Base-by-base conservation (phyloP, 2,797 vertebrate genomes). In the Cheirogaleus major region DNA sequence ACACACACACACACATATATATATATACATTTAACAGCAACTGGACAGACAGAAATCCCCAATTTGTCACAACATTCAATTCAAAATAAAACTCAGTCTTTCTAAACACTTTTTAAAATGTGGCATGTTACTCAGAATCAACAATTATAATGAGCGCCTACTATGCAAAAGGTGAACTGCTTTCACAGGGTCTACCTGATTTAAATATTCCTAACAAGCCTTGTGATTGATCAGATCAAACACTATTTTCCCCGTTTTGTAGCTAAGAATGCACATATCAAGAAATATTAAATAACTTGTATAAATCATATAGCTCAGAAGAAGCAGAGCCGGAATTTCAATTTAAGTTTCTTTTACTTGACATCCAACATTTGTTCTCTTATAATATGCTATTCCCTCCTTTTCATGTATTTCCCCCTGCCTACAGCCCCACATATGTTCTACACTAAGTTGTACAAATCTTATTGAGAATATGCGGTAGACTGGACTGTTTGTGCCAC, bases 71-170 rank as follows among this genome's bases (percentile, higher is more conserved):
- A 38, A 23, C 14, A 43, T 63, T 52, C 50, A 93, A 57, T 93
- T 93, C 45, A 94, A 89, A 91, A 70, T 43, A 95, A 89, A 91
- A 27, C 2, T 78, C 20, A 55, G 12, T 57, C 69, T 69, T 95
- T 89, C 30, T 59, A 80, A 72, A 73, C 1, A 48, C 18, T 89
- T 95, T 80, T 57, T 9, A 27, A 80, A 95, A 70, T 22, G 3
- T 52, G n/a, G 6, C 13, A 13, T 65, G 14, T 59, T 70, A 76
- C n/a, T 86, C 20, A 76, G 52, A 73, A 92, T 90, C 65, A 72
- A 41, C 13, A 72, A 67, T 78, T 85, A n/a, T 61, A 69, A 78
- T 35, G 45, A 78, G 4, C 7, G 7, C 22, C 87, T 83, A n/a
- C 12, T 48, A 38, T 35, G 38, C 7, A 50, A n/a, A 96, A 82